A percentile compares a stretch with the other conserved stretches of the same genome.
Evolutionary conservation across 2,797 vertebrate genomes (phyloP).

Genomic region (Rhinogobio ventralis): DNA sequence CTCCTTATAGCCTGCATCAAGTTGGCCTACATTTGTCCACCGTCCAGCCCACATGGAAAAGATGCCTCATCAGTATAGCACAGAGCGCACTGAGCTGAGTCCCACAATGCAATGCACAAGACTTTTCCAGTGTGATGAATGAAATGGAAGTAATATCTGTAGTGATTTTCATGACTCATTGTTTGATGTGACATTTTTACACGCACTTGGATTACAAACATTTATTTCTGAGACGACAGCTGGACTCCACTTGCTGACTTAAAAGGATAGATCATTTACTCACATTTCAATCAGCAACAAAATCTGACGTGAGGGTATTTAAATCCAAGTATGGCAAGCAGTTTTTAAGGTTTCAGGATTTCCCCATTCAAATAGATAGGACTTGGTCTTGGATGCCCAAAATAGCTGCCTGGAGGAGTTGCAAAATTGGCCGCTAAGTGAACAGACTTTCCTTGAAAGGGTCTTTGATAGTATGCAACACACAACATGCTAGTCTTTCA

Average conservation of each 20-base stretch:
- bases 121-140: background rate
- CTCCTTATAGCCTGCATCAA: background rate
- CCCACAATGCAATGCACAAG: background rate
- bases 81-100: background rate
- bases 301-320: too few species aligned
- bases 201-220: background rate
- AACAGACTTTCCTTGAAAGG: background rate
- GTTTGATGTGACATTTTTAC: conserved; percentile 4
- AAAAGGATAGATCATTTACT: background rate
- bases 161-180: background rate
- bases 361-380: background rate
- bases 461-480: background rate
- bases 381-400: background rate
- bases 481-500: background rate
- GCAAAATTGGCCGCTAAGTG: background rate
- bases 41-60: conserved; percentile 33
- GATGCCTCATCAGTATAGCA: conserved; percentile 15
- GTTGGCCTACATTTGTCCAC: conserved; percentile 40
- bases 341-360: background rate
- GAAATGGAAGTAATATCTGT: background rate
- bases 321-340: background rate
- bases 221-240: background rate
- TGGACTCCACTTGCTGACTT: background rate
- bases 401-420: background rate
- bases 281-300: too few species aligned